Base-by-base conservation (phyloP, 92 coral and sea anemone species). In the Montipora capitata region DNA sequence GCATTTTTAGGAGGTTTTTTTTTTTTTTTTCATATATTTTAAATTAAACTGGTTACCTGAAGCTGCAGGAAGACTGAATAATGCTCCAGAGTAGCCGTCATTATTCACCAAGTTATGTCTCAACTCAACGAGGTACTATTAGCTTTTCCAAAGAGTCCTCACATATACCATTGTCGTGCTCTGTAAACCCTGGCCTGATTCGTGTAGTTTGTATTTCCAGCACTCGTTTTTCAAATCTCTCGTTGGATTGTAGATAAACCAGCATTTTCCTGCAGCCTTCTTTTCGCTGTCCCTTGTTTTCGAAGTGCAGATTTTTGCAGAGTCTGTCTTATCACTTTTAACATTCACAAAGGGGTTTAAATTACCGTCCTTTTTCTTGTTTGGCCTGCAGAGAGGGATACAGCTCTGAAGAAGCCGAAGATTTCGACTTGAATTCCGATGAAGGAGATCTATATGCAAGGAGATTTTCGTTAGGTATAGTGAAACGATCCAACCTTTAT, bases 351-450 rank as follows among this genome's bases (percentile, higher is more conserved):
- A 45, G 18, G 7, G 18, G 38, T 49, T 73, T 20, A 4, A 73
- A 73, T 8, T 73, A 56, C 10, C 56, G 15, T 56, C 48, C 16
- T 40, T 48, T 39, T 77, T 52, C 43, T 72, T 54, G 14, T 80
- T 39, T 4, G 56, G 12, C n/a, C 41, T n/a, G 6, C 41, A 95
- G 98, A 92, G 92, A 90, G 82, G 92, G 68, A 7, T 89, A 93
- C 85, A 91, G 95, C 72, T 79, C 92, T 9, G 94, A 92, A 35
- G 95, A 95, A 39, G 93, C 80, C 2, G 94, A 76, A 68, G 98
- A 90, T 68, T 75, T 94, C 45, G 95, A 92, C 51, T 48, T 79
- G 56, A 91, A 88, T 81, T 89, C 81, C 8, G 62, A 49, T 20
- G 76, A 43, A 65, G 51, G 64, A 16, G 89, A 76, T 20, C 68